Base-by-base conservation (phyloP, 2,888 invertebrate species). In the Drosophila tripunctata region DNA sequence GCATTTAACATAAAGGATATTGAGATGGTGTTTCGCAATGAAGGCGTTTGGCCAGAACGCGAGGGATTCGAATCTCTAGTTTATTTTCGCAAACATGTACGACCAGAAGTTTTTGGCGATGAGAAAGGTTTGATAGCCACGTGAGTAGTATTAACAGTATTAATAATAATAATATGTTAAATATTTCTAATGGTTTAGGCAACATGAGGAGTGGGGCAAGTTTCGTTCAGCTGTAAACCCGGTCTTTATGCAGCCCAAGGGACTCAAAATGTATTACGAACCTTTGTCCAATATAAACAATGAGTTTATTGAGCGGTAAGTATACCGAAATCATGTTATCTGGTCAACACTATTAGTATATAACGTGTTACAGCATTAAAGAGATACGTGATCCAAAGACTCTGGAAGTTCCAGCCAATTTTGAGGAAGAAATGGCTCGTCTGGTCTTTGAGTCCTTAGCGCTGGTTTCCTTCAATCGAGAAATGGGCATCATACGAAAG, bases 241-340 rank as follows among this genome's bases (percentile, higher is more conserved):
- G 51, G 92, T 94, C 22, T 92, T 95, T 90, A 90, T 95, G 89
- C 92, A 94, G 76, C 94, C 94, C 0, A 93, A 93, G 78, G 84
- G 92, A 4, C 89, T 93, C 0, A 93, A 92, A 81, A 85, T 92
- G 8, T 93, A 93, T 45, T 89, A 92, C 5, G 90, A 92, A 5
- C 90, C 89, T 0, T 87, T 93, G 36, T 82, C 76, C 6, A 47
- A 74, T 4, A 76, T 82, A 1, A 82, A 84, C 36, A 92, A 92
- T 64, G 91, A 92, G 63, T 92, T 93, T 31, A 72, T 82, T 12
- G 78, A 84, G 4, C 67, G 87, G 87, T 82, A 45, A 48, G 62
- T 6, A 0, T 1, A 15, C 2, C 10, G 2, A 4, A 12, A 4
- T 1, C 0, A 4, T 10, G 7, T 7, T 2, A 10, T 10, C 1